These are phyloP conservation scores for Phengaris alcon DNA, from an alignment of 2,888 invertebrate genomes.

Conservation along the genomic window DNA sequence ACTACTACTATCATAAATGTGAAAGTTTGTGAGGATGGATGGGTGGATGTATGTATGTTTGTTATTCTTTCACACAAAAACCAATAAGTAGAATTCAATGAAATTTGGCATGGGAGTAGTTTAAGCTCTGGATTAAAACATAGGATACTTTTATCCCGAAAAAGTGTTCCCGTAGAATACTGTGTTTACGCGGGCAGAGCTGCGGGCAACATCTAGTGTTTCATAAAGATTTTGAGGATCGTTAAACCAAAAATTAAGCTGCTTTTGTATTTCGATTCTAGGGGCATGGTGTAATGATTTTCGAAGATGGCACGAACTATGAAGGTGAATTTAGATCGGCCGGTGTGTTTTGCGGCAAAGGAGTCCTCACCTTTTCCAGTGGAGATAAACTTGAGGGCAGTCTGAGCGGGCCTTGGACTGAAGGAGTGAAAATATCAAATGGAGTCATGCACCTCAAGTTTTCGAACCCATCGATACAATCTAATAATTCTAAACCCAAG, in stretches of 20 bases:
- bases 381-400: slow-evolving; percentile 87
- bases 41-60: too few species aligned
- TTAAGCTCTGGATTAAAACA: too few species aligned
- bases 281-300: slow-evolving; percentile 93
- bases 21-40: too few species aligned
- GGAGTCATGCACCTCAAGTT: slow-evolving; percentile 84
- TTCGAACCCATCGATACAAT: slow-evolving; percentile 76
- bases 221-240: neutral
- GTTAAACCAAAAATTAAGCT: neutral
- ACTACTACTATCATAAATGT: too few species aligned
- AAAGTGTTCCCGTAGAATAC: too few species aligned
- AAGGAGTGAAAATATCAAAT: slow-evolving; percentile 86
- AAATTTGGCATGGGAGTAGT: too few species aligned
- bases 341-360: slow-evolving; percentile 89
- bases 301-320: slow-evolving; percentile 92
- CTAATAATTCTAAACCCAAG: slow-evolving; percentile 80
- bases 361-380: slow-evolving; percentile 87
- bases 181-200: too few species aligned
- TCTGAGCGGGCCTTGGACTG: slow-evolving; percentile 86
- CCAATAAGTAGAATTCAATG: too few species aligned
- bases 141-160: too few species aligned
- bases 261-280: slow-evolving; percentile 47
- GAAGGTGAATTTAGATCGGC: slow-evolving; percentile 92
- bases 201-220: too few species aligned
- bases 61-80: too few species aligned